phyloP scores from a whole-genome alignment of 1,140 invertebrate species.

The Trachymyrmex septentrionalis region DNA sequence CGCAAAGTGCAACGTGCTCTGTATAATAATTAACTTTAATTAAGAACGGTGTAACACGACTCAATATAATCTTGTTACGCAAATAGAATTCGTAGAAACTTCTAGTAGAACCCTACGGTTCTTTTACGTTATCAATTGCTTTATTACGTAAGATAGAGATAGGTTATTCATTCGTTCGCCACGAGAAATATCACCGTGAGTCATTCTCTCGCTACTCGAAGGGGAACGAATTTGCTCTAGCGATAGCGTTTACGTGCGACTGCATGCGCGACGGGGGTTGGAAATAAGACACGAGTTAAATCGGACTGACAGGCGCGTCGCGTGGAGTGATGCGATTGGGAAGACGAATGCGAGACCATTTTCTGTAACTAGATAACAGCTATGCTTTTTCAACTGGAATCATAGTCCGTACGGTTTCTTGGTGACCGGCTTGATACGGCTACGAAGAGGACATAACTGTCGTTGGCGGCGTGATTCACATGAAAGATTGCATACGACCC shows the following conservation, averaged over 20 bases:
- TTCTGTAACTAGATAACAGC: slow-evolving; percentile 68
- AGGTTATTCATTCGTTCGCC: not conserved
- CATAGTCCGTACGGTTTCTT: slow-evolving; percentile 39
- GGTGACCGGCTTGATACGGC: slow-evolving; percentile 54
- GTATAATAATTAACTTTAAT: slow-evolving; percentile 6
- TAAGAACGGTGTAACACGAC: not conserved
- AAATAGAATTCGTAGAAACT: not conserved
- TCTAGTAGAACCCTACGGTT: too few species aligned
- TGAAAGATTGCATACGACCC: slow-evolving; percentile 65
- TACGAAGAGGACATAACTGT: slow-evolving; percentile 62
- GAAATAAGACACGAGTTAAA: slow-evolving; percentile 54
- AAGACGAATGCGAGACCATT: slow-evolving; percentile 66
- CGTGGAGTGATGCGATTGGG: slow-evolving; percentile 53
- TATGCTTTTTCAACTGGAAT: slow-evolving; percentile 71
- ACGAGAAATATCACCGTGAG: slow-evolving; percentile 6
- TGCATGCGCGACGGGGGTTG: slow-evolving; percentile 23
- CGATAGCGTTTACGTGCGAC: not conserved
- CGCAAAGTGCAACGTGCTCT: not conserved
- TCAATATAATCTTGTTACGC: not conserved
- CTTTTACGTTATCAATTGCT: slow-evolving; percentile 11
- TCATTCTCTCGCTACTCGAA: not conserved
- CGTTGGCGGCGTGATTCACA: slow-evolving; percentile 61
- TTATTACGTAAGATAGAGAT: not conserved
- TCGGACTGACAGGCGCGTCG: slow-evolving; percentile 36
- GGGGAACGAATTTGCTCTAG: slow-evolving; percentile 31